phyloP scores from a whole-genome alignment of 2,797 vertebrate species.

The Pempheris klunzingeri region DNA sequence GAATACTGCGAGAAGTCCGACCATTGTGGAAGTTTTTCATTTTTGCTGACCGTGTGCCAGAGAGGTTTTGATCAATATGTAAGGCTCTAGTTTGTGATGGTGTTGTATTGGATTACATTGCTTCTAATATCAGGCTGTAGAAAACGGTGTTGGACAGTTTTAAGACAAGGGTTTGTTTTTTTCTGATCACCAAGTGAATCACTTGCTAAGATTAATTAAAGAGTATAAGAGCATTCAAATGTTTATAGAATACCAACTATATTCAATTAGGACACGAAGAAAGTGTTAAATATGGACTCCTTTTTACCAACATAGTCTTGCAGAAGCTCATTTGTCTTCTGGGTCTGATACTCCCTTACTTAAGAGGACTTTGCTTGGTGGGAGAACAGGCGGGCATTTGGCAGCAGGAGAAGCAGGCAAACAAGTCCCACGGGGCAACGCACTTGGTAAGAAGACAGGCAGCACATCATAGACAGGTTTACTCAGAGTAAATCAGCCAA shows the following conservation, averaged over 20 bases:
- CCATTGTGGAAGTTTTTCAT: background rate
- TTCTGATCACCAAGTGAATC: background rate
- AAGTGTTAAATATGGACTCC: background rate
- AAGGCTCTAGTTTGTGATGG: background rate
- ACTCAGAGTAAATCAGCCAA: background rate
- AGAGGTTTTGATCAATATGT: background rate
- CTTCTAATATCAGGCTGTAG: background rate
- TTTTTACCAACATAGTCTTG: background rate
- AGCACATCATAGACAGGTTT: background rate
- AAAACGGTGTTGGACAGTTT: background rate
- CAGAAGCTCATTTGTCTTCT: background rate
- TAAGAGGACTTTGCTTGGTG: background rate
- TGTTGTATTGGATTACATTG: background rate
- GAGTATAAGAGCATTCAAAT: background rate
- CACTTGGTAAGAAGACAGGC: background rate
- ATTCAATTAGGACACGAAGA: background rate
- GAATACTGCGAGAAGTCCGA: background rate
- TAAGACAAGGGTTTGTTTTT: background rate
- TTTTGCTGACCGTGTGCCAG: background rate
- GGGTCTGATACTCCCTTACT: background rate
- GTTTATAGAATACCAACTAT: background rate
- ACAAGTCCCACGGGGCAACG: background rate
- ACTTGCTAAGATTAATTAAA: background rate
- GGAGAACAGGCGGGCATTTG: background rate
- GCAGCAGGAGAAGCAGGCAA: slow-evolving; percentile 6